These are phyloP conservation scores for Pseudanteris insignis DNA, from an alignment of 2,888 invertebrate genomes.

Conservation along the genomic window DNA sequence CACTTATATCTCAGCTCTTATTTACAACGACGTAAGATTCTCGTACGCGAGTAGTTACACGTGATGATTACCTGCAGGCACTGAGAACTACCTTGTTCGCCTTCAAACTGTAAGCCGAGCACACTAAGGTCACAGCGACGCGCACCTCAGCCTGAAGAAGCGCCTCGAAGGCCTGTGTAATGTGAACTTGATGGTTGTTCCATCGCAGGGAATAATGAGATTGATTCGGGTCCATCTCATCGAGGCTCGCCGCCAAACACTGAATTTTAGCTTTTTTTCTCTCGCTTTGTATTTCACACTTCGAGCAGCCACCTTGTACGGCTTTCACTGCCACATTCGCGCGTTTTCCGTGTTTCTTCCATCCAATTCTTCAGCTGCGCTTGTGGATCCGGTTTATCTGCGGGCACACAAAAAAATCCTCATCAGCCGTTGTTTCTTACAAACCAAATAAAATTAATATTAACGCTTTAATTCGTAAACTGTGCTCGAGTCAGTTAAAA, in stretches of 20 bases:
- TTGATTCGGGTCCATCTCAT: slow-evolving; percentile 68
- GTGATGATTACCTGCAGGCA: slow-evolving; percentile 71
- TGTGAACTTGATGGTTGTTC: slow-evolving; percentile 92
- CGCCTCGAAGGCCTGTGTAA: slow-evolving; percentile 88
- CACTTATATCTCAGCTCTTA: too few relatives aligned
- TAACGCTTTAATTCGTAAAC: too few relatives aligned
- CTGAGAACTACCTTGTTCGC: slow-evolving; percentile 93
- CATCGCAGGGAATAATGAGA: slow-evolving; percentile 92
- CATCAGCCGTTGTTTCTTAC: too few relatives aligned
- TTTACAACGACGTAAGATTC: too few relatives aligned
- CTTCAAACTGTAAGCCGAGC: slow-evolving; percentile 83
- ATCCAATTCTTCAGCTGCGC: slow-evolving; percentile 48
- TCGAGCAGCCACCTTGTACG: slow-evolving; percentile 60
- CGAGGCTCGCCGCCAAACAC: slow-evolving; percentile 61
- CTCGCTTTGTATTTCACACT: slow-evolving; percentile 45
- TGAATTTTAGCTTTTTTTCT: slow-evolving; percentile 57
- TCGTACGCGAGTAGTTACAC: not conserved
- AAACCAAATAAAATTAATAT: too few relatives aligned
- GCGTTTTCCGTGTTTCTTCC: slow-evolving; percentile 48
- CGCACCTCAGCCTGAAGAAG: slow-evolving; percentile 85
- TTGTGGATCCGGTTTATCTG: slow-evolving; percentile 15
- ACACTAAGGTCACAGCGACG: slow-evolving; percentile 90
- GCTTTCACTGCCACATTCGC: slow-evolving; percentile 45
- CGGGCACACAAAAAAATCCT: slow-evolving; percentile 6
- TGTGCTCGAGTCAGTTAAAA: too few relatives aligned